These are phyloP conservation scores for Octopus sinensis DNA, from an alignment of 1,140 invertebrate species.

Conservation along the genomic window DNA sequence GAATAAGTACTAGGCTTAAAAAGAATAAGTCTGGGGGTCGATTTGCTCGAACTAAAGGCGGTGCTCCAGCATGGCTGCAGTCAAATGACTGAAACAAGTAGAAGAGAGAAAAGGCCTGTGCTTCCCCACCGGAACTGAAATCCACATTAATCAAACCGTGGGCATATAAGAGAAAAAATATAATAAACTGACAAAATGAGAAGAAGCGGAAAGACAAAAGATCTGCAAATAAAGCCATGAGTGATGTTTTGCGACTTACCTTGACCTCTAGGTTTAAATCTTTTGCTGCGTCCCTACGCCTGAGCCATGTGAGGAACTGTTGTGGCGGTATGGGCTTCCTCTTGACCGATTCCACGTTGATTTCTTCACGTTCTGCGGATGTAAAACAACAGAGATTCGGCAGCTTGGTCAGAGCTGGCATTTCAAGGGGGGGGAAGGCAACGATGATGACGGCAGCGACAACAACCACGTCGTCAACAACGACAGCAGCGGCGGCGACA, in stretches of 20 bases:
- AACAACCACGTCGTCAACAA: background rate
- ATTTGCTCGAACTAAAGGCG: too few relatives aligned
- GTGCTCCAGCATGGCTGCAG: too few relatives aligned
- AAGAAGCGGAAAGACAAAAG: too few relatives aligned
- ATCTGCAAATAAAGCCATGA: too few relatives aligned
- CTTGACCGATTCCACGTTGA: background rate
- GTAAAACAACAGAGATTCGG: conserved; percentile 3
- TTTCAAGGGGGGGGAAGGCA: background rate
- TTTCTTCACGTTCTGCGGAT: conserved; percentile 10
- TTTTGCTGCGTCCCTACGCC: background rate
- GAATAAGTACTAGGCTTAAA: too few relatives aligned
- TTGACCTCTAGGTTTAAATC: background rate
- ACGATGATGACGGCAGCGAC: background rate
- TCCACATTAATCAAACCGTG: too few relatives aligned
- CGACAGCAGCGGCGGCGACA: background rate
- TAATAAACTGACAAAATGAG: too few relatives aligned
- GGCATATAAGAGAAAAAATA: too few relatives aligned
- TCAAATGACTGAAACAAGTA: too few relatives aligned
- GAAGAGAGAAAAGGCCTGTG: too few relatives aligned
- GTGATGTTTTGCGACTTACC: background rate
- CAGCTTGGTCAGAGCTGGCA: conserved; percentile 1
- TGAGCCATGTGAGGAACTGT: conserved; percentile 1
- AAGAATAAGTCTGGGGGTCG: too few relatives aligned
- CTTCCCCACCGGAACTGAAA: too few relatives aligned
- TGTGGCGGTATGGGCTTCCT: background rate